phyloP scores from a whole-genome alignment of 2,888 invertebrate genomes.

The Colletes collaris region DNA sequence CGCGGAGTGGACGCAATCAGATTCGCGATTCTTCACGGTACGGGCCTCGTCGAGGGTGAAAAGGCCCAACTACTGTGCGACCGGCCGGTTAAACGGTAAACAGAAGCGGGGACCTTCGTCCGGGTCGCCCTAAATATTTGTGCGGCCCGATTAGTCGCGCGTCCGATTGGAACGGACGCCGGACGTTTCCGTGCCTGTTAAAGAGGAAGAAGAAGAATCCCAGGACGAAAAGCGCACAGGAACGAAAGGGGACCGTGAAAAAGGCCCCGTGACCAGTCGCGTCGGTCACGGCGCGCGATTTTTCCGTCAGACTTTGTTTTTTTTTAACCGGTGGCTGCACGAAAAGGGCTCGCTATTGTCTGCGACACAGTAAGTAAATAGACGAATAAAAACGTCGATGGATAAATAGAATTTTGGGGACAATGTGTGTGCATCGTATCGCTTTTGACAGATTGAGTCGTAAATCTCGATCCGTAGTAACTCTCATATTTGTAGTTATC shows the following conservation, averaged over 20 bases:
- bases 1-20: slow-evolving; percentile 49
- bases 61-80: slow-evolving; percentile 68
- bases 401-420: not conserved
- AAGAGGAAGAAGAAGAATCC: slow-evolving; percentile 17
- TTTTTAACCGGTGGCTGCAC: slow-evolving; percentile 28
- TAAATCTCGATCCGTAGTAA: slow-evolving; percentile 17
- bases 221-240: slow-evolving; percentile 22
- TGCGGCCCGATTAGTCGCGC: slow-evolving; percentile 73
- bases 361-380: slow-evolving; percentile 7
- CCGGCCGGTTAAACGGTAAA: slow-evolving; percentile 55
- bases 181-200: slow-evolving; percentile 28
- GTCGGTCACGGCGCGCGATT: slow-evolving; percentile 56
- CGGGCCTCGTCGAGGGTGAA: slow-evolving; percentile 34
- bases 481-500: too few species aligned
- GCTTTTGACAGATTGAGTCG: slow-evolving; percentile 8
- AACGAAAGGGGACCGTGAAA: slow-evolving; percentile 23
- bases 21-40: slow-evolving; percentile 67
- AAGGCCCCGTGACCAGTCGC: slow-evolving; percentile 51
- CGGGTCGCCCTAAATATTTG: slow-evolving; percentile 72
- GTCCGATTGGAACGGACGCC: slow-evolving; percentile 40
- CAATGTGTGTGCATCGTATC: not conserved
- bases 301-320: slow-evolving; percentile 29
- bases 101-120: slow-evolving; percentile 39
- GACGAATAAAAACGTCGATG: slow-evolving; percentile 5
- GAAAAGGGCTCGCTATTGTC: slow-evolving; percentile 17